Base-by-base conservation (phyloP, 30 jellyfish, hydroid and myxozoan genomes). In the Turritopsis rubra region DNA sequence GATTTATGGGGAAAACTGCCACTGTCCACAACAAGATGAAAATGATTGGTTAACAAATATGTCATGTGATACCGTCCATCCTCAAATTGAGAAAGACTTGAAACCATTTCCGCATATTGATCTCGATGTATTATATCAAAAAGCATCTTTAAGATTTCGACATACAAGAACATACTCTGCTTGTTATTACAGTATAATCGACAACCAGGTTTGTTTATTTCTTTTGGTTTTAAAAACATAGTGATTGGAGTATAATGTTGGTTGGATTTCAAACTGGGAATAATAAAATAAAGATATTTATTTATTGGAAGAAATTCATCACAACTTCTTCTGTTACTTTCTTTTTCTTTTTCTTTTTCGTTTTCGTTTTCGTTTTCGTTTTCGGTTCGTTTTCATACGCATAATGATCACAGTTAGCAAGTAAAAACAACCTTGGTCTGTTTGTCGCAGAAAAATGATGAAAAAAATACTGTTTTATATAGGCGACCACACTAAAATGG, bases 21-120 rank as follows among this genome's bases (percentile, higher is more conserved):
- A 81, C 79, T 90, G 97, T 79, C 97, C 97, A 27, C 87, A 85
- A 54, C 80, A 29, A 7, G 85, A 85, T 75, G 78, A 21, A 53
- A 71, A 77, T 54, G 29, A 28, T 28, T 85, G 95, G 97, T 23
- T 88, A 29, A n/a, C 79, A 52, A 54, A 52, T 21, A 86, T 86
- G 96, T 65, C 65, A 23, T 90, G 97, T 65, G 96, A 89, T 18
- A 16, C 20, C 23, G 41, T 76, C 27, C 83, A 80, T 86, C 68
- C 81, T 0, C 96, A 90, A 75, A 86, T 90, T 21, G 93, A 79
- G 9, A 82, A 79, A 54, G 96, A 86, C 77, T 71, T 90, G 24
- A 86, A 21, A 54, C 81, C 73, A 18, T 90, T 90, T 66, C 95
- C 95, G 18, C 66, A 71, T 21, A 90, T 90, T 29, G 86, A 85